Conservation (phyloP, 2,797 vertebrate species). For the Muscicapa comitata region DNA sequence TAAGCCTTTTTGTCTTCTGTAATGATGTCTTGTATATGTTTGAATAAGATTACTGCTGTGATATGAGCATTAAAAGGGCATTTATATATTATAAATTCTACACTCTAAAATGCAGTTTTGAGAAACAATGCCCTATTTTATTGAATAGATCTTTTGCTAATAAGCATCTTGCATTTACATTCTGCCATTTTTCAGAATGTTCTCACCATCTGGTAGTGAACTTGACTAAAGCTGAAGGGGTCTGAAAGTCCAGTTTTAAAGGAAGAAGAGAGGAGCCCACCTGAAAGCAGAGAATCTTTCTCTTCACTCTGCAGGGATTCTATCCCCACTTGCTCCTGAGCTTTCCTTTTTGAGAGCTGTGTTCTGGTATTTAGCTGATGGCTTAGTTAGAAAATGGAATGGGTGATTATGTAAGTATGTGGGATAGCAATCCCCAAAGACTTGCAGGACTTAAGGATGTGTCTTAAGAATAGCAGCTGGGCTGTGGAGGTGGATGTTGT, state of each 20-base stretch:
- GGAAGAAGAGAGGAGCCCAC: not conserved
- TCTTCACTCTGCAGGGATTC: not conserved
- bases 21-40: not conserved
- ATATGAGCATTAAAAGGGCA: not conserved
- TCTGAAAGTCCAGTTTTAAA: not conserved
- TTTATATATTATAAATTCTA: not conserved
- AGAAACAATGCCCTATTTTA: not conserved
- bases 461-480: constrained; percentile 14
- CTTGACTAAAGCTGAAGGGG: not conserved
- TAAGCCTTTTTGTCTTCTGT: not conserved
- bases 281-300: not conserved
- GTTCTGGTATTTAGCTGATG: not conserved
- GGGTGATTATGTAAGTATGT: constrained; percentile 8
- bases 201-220: not conserved
- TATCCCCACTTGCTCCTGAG: not conserved
- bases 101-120: not conserved
- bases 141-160: not conserved
- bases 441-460: not conserved
- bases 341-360: not conserved
- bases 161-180: not conserved
- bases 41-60: not conserved
- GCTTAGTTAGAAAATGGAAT: constrained; percentile 9
- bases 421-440: constrained; percentile 16
- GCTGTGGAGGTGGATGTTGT: not conserved
- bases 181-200: not conserved